A percentile compares a stretch with the other conserved stretches of the same genome.
These are phyloP conservation scores for Chloropsis hardwickii DNA, from an alignment of 2,113 vertebrate genomes.

Conservation along the genomic window DNA sequence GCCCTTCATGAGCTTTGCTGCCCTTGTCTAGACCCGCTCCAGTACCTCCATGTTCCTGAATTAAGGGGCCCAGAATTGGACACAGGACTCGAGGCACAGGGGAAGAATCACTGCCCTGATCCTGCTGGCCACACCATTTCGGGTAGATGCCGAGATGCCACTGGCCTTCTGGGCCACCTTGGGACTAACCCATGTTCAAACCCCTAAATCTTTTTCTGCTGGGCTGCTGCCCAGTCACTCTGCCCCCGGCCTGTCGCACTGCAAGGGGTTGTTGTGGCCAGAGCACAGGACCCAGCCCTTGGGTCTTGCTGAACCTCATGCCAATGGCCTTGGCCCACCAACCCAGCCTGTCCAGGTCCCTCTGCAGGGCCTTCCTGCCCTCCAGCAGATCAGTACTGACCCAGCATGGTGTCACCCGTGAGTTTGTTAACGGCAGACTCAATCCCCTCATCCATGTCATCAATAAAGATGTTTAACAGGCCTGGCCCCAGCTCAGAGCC, in stretches of 20 bases:
- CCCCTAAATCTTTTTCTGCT: not conserved
- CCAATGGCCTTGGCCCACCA: too few species aligned
- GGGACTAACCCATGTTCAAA: not conserved
- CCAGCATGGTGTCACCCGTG: fast-evolving
- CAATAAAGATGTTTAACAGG: too few species aligned
- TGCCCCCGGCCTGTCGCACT: not conserved
- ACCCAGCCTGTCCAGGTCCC: too few species aligned
- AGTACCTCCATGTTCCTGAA: too few species aligned
- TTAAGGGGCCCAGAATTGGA: not conserved
- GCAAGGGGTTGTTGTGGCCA: not conserved
- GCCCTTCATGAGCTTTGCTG: not conserved
- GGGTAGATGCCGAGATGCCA: not conserved
- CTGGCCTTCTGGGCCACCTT: not conserved
- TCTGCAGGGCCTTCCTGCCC: not conserved
- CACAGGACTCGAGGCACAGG: not conserved
- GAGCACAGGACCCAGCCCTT: not conserved
- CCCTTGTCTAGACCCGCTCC: not conserved
- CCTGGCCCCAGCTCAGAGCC: too few species aligned
- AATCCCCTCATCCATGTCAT: too few species aligned
- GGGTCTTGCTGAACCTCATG: not conserved
- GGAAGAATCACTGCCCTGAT: too few species aligned
- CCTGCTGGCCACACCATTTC: not conserved
- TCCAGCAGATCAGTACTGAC: not conserved
- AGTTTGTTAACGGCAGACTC: too few species aligned
- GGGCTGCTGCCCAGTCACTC: not conserved